Conservation (phyloP, 2,888 invertebrate genomes). For the Catocala fraxini region DNA sequence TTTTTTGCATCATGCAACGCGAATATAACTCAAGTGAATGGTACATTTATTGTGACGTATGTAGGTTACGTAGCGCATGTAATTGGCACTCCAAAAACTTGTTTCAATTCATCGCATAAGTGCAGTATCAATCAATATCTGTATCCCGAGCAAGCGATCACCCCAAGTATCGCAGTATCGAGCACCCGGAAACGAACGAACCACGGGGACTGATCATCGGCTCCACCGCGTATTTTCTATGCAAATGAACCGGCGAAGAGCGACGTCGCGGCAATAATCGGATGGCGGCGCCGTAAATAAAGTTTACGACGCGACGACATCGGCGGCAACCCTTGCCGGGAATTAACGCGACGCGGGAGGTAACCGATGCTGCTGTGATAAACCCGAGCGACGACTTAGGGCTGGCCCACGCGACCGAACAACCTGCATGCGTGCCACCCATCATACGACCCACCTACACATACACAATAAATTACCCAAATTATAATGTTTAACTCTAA, state of each 20-base stretch:
- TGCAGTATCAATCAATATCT: slow-evolving; percentile 40
- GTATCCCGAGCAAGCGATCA: slow-evolving; percentile 34
- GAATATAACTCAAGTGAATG: no score
- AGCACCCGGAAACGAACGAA: slow-evolving; percentile 56
- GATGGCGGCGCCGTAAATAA: slow-evolving; percentile 76
- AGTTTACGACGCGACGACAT: slow-evolving; percentile 76
- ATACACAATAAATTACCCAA: slow-evolving; percentile 9
- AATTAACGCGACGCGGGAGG: slow-evolving; percentile 77
- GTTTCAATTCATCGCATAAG: slow-evolving; percentile 25
- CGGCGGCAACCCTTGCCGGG: slow-evolving; percentile 65
- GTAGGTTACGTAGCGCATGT: slow-evolving; percentile 16
- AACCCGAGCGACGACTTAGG: slow-evolving; percentile 41
- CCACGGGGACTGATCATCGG: slow-evolving; percentile 63
- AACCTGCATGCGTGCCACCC: slow-evolving; percentile 9
- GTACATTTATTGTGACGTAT: no score
- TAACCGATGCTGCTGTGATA: slow-evolving; percentile 57
- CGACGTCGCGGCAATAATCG: slow-evolving; percentile 76
- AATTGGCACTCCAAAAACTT: slow-evolving; percentile 36
- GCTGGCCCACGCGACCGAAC: slow-evolving; percentile 40
- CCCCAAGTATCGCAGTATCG: slow-evolving; percentile 48
- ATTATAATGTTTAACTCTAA: slow-evolving; percentile 18
- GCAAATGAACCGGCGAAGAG: slow-evolving; percentile 78
- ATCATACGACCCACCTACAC: slow-evolving; percentile 29
- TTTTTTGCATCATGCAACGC: no score
- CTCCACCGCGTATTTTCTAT: slow-evolving; percentile 73